These are phyloP conservation scores for Pangasius mekongensis DNA, from an alignment of 2,797 vertebrate species.

Conservation along the genomic window DNA sequence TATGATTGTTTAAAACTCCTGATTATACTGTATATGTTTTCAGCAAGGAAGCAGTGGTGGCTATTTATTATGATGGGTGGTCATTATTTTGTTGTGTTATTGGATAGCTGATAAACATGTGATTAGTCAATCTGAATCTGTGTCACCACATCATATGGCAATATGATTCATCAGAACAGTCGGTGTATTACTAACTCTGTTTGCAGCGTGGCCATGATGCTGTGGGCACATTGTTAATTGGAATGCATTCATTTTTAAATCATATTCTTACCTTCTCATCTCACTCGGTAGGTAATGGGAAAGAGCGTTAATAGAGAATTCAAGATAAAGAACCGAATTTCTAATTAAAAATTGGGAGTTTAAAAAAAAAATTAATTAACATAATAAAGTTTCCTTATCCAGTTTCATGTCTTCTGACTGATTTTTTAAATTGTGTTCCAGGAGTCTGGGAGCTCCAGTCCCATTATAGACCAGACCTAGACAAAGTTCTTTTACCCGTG, in stretches of 20 bases:
- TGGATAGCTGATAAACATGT: not conserved
- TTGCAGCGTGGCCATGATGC: not conserved
- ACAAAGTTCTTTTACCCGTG: slow-evolving; percentile 72
- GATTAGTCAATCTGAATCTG: slow-evolving; percentile 11
- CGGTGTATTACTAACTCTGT: slow-evolving; percentile 14
- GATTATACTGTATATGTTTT: not conserved
- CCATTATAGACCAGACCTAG: slow-evolving; percentile 67
- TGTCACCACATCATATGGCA: slow-evolving; percentile 12
- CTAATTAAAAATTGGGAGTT: not conserved
- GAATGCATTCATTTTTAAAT: not conserved
- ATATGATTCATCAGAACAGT: slow-evolving; percentile 20
- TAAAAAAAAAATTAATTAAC: not conserved
- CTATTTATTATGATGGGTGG: not conserved
- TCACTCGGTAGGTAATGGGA: not conserved
- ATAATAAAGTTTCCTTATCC: not conserved
- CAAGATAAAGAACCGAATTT: not conserved
- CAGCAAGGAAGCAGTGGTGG: not conserved
- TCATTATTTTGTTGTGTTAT: slow-evolving; percentile 2
- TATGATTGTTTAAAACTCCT: not conserved
- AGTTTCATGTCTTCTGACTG: not conserved
- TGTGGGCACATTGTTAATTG: not conserved
- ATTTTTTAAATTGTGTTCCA: slow-evolving; percentile 59
- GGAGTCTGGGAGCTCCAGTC: slow-evolving; percentile 74
- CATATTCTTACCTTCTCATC: not conserved
- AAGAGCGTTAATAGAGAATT: not conserved